Conservation (phyloP, 2,888 invertebrate species). For the Dryobotodes eremita region DNA sequence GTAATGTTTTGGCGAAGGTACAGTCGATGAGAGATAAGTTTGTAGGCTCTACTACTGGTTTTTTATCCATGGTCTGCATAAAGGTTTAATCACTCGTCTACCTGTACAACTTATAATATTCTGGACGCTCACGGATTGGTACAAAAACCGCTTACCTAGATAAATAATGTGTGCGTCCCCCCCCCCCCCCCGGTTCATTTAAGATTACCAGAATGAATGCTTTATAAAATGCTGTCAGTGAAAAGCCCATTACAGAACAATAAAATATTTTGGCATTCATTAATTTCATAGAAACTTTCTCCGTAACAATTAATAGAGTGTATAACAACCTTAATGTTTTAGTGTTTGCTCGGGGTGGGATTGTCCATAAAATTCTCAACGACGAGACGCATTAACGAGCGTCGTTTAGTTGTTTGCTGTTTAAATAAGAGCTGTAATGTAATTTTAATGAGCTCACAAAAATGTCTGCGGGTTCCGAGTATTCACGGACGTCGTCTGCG, state of each 20-base stretch:
- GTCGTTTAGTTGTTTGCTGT: slow-evolving; percentile 89
- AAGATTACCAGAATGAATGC: neutral
- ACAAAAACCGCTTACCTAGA: neutral
- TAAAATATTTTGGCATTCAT: slow-evolving; percentile 48
- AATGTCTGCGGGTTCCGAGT: slow-evolving; percentile 82
- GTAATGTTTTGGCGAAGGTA: neutral
- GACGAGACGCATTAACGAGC: slow-evolving; percentile 86
- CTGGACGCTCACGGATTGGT: neutral
- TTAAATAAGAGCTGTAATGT: slow-evolving; percentile 89
- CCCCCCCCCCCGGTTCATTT: neutral
- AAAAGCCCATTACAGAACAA: slow-evolving; percentile 36
- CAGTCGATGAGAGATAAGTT: neutral
- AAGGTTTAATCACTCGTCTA: neutral
- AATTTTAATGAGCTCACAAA: slow-evolving; percentile 90
- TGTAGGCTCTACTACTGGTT: neutral
- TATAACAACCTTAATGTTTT: slow-evolving; percentile 60
- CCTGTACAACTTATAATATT: neutral
- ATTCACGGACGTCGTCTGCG: slow-evolving; percentile 67
- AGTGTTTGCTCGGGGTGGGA: slow-evolving; percentile 71
- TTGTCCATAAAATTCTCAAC: slow-evolving; percentile 86
- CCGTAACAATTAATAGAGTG: slow-evolving; percentile 60
- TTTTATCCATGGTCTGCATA: neutral
- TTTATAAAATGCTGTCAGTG: slow-evolving; percentile 22
- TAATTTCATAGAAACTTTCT: slow-evolving; percentile 52
- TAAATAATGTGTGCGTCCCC: neutral